Evolutionary conservation across 2,888 invertebrate species (phyloP), one percentile per base, ranked within the genome.

Genomic region (Xestia xanthographa): DNA sequence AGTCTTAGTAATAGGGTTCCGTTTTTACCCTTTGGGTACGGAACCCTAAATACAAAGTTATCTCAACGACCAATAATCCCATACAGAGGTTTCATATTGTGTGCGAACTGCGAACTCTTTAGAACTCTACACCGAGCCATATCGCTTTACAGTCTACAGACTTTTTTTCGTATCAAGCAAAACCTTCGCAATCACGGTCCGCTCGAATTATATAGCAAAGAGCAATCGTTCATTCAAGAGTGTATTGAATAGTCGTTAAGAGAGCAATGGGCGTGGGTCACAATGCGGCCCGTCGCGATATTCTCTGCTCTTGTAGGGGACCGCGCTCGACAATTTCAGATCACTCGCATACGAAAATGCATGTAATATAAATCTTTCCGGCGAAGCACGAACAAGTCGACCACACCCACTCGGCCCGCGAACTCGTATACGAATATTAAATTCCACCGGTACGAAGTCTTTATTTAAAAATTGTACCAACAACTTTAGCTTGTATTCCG

Each of bases 311-410:
- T 88, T 87, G 88, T 88, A 87, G 82, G 82, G 75, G 88, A 90
- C 90, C 85, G 89, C 85, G 88, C 91, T 94, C 95, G 95, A 96
- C 95, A 95, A 95, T 95, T 95, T 94, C 95, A 95, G 96, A 96
- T 96, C 95, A 95, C 94, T 94, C 92, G 94, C 94, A 95, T 94
- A 95, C 94, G 94, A 95, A 96, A 95, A 94, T 95, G 95, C 95
- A 95, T 95, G 96, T 96, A 96, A 95, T 96, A 96, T 96, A 96
- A 96, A 96, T 96, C 96, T 96, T 96, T 96, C 96, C 96, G 96
- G 96, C 95, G 96, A 94, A 91, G 93, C 93, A 93, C 94, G 95
- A 95, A 96, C 95, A 94, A 94, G 93, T 89, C 89, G 91, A 92
- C 95, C 96, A 95, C 96, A 94, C 96, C 96, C 95, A 96, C 96